These are phyloP conservation scores for Helarctos malayanus DNA, from an alignment of 2,797 vertebrate species.

Conservation along the genomic window DNA sequence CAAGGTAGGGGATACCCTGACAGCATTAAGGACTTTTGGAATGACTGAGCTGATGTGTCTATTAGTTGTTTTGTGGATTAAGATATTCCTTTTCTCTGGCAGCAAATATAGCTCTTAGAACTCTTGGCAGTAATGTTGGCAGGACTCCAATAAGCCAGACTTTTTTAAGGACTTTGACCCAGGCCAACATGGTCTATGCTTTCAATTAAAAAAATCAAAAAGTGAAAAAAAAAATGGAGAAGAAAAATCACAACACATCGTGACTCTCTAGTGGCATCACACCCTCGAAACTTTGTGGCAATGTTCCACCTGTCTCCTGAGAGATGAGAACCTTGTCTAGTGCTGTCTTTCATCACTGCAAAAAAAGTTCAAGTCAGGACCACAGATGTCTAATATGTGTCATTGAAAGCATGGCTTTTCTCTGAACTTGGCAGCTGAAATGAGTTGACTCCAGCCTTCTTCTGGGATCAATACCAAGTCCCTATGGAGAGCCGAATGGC, in stretches of 20 bases:
- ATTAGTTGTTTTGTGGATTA: conserved; percentile 12
- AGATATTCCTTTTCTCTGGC: neutral
- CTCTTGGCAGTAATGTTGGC: neutral
- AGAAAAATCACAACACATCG: neutral
- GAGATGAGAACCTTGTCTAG: neutral
- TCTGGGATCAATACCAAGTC: conserved; percentile 55
- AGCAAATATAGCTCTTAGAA: neutral
- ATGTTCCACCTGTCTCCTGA: neutral
- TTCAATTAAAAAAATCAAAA: conserved; percentile 33
- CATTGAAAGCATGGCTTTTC: conserved; percentile 33
- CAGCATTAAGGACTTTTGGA: neutral
- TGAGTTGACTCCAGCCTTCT: conserved; percentile 7
- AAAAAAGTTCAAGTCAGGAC: conserved; percentile 14
- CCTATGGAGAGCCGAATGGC: neutral
- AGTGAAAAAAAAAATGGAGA: neutral
- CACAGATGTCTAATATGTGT: neutral
- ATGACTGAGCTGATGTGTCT: neutral
- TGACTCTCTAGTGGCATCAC: conserved; percentile 3
- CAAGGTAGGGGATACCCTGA: neutral
- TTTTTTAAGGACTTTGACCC: conserved; percentile 64
- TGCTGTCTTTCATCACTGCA: neutral
- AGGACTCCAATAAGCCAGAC: neutral
- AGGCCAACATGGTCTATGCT: neutral
- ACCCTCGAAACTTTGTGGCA: neutral
- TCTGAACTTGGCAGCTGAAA: neutral